Conservation (phyloP, 2,113 vertebrate species). For the Sardina pilchardus region DNA sequence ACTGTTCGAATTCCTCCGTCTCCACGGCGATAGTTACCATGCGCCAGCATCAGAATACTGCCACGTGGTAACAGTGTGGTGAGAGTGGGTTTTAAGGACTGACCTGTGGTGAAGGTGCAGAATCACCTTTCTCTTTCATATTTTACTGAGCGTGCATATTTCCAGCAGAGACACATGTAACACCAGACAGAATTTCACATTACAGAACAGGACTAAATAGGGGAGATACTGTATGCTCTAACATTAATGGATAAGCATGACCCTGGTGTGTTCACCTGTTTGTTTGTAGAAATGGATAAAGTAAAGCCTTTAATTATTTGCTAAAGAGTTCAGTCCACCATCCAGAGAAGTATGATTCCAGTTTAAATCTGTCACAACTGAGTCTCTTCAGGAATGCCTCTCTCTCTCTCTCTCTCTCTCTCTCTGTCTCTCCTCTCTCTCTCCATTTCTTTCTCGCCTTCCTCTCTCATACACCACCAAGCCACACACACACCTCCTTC, state of each 20-base stretch:
- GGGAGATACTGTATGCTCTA: background rate
- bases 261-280: background rate
- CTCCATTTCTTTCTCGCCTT: background rate
- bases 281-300: background rate
- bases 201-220: background rate
- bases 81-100: background rate
- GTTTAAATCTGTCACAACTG: background rate
- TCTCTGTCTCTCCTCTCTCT: no score
- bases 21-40: background rate
- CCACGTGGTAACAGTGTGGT: background rate
- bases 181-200: background rate
- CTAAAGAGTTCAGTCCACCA: background rate
- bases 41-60: background rate
- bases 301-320: background rate
- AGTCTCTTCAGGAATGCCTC: background rate
- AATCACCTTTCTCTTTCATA: background rate
- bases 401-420: no score
- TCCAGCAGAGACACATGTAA: background rate
- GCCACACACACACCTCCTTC: background rate
- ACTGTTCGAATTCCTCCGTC: background rate
- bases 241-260: background rate
- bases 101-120: background rate
- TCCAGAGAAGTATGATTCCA: background rate
- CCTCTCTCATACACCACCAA: background rate
- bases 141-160: background rate